Evolutionary conservation across 2,888 invertebrate species (phyloP).

Genomic region (Catocala fraxini): DNA sequence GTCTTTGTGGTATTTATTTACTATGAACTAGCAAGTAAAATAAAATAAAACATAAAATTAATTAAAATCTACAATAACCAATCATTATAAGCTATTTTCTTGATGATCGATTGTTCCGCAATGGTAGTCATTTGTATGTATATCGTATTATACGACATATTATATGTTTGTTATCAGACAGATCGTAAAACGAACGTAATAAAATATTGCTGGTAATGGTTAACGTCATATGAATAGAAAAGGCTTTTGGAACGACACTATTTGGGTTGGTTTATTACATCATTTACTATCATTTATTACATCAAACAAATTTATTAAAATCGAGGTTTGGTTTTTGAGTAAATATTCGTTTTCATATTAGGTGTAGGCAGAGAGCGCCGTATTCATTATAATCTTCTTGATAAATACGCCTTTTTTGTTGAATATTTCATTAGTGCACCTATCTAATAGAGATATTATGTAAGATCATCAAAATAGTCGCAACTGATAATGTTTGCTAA

Average conservation of each 20-base stretch:
- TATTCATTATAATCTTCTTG: constrained; percentile 21
- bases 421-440: constrained; percentile 18
- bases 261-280: constrained; percentile 7
- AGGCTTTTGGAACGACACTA: background rate
- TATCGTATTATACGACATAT: constrained; percentile 3
- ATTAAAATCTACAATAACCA: no score
- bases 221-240: constrained; percentile 3
- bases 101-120: background rate
- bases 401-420: constrained; percentile 23
- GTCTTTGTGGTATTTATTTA: no score
- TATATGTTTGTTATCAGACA: constrained; percentile 5
- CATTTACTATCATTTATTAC: background rate
- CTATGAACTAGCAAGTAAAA: no score
- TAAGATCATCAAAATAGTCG: constrained; percentile 1
- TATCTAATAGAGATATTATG: constrained; percentile 7
- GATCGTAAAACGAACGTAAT: constrained; percentile 8
- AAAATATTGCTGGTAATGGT: constrained; percentile 7
- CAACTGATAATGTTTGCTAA: background rate
- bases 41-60: no score
- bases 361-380: constrained; percentile 34
- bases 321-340: constrained; percentile 22
- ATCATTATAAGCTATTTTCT: background rate
- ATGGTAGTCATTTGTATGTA: background rate
- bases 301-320: constrained; percentile 4
- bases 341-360: constrained; percentile 16